Base-by-base conservation (phyloP, 2,113 vertebrate genomes). In the Tamias sibiricus region DNA sequence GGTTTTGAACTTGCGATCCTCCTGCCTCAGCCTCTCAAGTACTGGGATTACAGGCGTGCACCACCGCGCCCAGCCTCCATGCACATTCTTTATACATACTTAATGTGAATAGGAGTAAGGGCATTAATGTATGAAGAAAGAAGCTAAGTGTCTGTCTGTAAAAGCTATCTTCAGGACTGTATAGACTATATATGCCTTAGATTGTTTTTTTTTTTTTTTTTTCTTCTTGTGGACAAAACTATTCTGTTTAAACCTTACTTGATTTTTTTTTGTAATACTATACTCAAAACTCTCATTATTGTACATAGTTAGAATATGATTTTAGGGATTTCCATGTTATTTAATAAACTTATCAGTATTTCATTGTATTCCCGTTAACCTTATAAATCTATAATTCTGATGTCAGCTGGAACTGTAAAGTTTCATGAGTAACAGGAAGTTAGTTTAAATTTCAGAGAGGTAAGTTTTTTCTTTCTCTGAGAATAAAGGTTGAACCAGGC, bases 261-360 rank as follows among this genome's bases (percentile, higher is more conserved):
- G 69, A 88, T 88, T 35, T 92, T 3, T 92, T 3, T 84, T 95
- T 44, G 81, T 44, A 82, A 76, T 83, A 75, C 80, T 37, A 28
- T 40, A 62, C 10, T 3, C 35, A 9, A 77, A 35, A 83, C 81
- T 86, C 42, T 30, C 69, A 47, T 62, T 94, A 52, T 68, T 72
- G 62, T 81, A 49, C 62, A n/a, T 76, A 76, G 59, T 90, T 92
- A 86, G 79, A 85, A n/a, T 69, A 28, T 26, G 71, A 74, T 13
- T 84, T 54, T 28, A 20, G 4, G 72, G 4, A 30, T 94, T 94
- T 95, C 47, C n/a, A 26, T 64, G 54, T 93, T 77, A 92, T 76
- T 75, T 87, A 86, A 82, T 88, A 96, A 96, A 75, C 40, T 64
- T 44, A 35, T 74, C 19, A 76, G 66, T 19, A 96, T 94, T 96